Percentiles rank a stretch among this genome's conserved stretches.
These are phyloP conservation scores for Rhabditophanes sp. DNA, from an alignment of 2,888 invertebrate genomes.

Conservation along the genomic window DNA sequence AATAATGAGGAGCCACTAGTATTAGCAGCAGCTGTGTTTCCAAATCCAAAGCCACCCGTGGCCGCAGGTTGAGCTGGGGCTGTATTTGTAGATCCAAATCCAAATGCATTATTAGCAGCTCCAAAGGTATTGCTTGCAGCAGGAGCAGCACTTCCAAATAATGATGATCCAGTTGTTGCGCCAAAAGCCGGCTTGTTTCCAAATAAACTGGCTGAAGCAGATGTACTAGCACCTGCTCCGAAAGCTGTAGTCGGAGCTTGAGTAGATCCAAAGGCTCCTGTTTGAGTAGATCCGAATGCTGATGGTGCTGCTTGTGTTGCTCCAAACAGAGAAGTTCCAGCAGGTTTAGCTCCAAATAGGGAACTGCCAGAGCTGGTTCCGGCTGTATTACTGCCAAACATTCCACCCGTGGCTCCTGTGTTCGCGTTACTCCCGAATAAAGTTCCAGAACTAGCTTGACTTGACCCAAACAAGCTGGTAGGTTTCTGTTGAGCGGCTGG, in stretches of 20 bases:
- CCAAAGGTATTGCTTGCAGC: conserved; percentile 10
- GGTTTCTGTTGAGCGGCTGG: conserved; percentile 2
- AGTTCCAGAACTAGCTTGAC: conserved; percentile 12
- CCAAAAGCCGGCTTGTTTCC: conserved; percentile 4
- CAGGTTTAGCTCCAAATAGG: conserved; percentile 20
- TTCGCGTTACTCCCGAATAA: conserved; percentile 11
- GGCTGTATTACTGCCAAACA: too few relatives aligned
- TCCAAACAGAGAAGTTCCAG: conserved; percentile 3
- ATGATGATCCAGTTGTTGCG: conserved; percentile 4
- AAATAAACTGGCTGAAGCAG: not conserved
- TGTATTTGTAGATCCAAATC: conserved; percentile 4
- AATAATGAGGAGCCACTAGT: too few relatives aligned
- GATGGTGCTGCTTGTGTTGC: conserved; percentile 1
- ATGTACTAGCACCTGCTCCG: too few relatives aligned
- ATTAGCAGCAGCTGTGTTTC: too few relatives aligned
- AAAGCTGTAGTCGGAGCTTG: not conserved
- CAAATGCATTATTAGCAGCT: not conserved
- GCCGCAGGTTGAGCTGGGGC: conserved; percentile 6
- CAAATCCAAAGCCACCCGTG: conserved; percentile 2
- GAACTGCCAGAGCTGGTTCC: conserved; percentile 1
- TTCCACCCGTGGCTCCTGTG: not conserved
- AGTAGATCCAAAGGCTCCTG: not conserved
- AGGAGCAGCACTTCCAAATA: conserved; percentile 12
- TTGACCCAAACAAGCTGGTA: conserved; percentile 23
- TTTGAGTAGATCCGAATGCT: not conserved